Evolutionary conservation across 2,888 invertebrate species (phyloP), one percentile per base, ranked within the genome.

Genomic region (Watsonalla cultraria): DNA sequence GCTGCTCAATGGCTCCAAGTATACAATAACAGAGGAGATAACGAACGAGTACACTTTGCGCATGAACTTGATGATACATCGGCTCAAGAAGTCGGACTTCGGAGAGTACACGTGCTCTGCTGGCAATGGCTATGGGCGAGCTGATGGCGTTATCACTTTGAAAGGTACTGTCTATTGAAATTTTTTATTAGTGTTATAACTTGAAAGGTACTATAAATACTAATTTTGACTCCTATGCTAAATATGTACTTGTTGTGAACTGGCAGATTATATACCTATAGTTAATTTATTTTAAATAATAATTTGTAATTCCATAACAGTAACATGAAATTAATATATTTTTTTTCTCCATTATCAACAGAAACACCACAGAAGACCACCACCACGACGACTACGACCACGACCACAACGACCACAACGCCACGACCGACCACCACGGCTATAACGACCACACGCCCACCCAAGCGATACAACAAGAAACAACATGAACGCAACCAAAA

Each of bases 101-200:
- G 96, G 96, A 0, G 94, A 94, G 49, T 97, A 96, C 83, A 92
- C 93, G 35, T 97, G 97, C 74, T 93, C 94, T 4, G 95, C 96
- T 46, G 93, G 93, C 56, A 97, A 96, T 76, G 95, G 94, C 15
- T 92, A 96, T 52, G 97, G 97, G 7, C 95, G 93, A 74, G 94
- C 94, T 13, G 96, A 96, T 67, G 95, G 95, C 9, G 88, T 92
- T 54, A 94, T 97, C 62, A 92, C 94, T 63, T 86, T 97, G 53
- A 95, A 96, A 94, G 96, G 97, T 96, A 90, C 64, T 62, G 54
- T 50, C 24, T 37, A 39, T 9, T 11, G 14, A n/a, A 37, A n/a
- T 11, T 11, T 13, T 35, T 11, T 48, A 46, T 46, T 42, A 51
- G 9, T 46, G 11, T 39, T 24, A 51, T 56, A 15, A 34, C 42